phyloP scores from a whole-genome alignment of 2,797 vertebrate genomes.

The Siniperca obscura region DNA sequence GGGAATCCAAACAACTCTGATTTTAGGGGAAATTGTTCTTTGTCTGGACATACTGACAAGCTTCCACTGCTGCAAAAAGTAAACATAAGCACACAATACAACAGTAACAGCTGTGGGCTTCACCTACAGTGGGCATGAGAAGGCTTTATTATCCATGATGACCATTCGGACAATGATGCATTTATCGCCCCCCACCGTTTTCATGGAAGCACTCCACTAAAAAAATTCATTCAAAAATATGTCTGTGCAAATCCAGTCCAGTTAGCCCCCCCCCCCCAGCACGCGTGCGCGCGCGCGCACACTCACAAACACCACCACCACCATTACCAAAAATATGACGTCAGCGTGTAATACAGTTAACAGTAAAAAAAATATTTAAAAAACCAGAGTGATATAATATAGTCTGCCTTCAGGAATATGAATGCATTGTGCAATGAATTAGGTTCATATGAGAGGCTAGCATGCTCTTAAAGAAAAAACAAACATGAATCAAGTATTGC shows the following conservation, averaged over 20 bases:
- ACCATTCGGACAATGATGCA: slow-evolving; percentile 49
- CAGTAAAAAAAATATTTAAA: not conserved
- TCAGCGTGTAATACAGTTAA: slow-evolving; percentile 14
- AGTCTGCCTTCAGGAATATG: not conserved
- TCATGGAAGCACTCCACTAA: slow-evolving; percentile 43
- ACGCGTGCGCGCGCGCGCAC: not conserved
- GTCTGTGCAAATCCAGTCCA: slow-evolving; percentile 27
- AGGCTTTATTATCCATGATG: slow-evolving; percentile 41
- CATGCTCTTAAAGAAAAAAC: slow-evolving; percentile 19
- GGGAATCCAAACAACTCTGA: slow-evolving; percentile 57
- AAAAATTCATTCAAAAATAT: slow-evolving; percentile 69
- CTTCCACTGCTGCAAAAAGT: slow-evolving; percentile 5
- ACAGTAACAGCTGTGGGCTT: slow-evolving; percentile 13
- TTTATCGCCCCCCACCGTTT: slow-evolving; percentile 74
- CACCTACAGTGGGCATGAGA: slow-evolving; percentile 29
- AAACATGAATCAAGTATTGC: slow-evolving; percentile 24
- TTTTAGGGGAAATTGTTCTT: slow-evolving; percentile 50
- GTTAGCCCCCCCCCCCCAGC: not conserved
- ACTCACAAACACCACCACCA: not conserved
- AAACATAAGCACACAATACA: slow-evolving; percentile 23
- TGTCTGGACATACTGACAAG: slow-evolving; percentile 51
- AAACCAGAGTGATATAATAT: accelerated
- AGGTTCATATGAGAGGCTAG: not conserved
- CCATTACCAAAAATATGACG: slow-evolving; percentile 12
- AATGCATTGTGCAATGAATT: not conserved